Percentiles rank a stretch among this genome's conserved stretches.
phyloP scores from a whole-genome alignment of 2,797 vertebrate genomes.

The Semotilus atromaculatus region DNA sequence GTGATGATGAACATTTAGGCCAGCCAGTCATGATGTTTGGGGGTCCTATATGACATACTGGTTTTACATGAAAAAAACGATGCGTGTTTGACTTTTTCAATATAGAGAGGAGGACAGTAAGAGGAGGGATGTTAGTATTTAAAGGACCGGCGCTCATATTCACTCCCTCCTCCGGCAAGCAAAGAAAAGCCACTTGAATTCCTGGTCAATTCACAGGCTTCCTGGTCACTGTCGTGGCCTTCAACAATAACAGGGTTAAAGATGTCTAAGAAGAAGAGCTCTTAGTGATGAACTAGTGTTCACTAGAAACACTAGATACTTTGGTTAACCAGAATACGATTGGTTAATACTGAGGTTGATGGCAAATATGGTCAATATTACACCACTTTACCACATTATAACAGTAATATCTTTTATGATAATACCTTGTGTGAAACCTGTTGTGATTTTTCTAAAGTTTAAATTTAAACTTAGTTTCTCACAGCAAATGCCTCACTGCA shows the following conservation, averaged over 20 bases:
- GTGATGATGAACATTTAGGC: too few species aligned
- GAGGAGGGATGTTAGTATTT: neutral
- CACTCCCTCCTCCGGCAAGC: constrained; percentile 10
- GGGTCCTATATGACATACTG: neutral
- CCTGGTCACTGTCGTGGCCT: constrained; percentile 51
- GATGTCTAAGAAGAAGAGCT: constrained; percentile 39
- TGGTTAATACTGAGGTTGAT: constrained; percentile 14
- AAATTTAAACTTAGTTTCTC: neutral
- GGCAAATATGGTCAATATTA: neutral
- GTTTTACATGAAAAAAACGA: constrained; percentile 43
- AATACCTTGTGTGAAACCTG: too few species aligned
- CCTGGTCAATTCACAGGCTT: constrained; percentile 53
- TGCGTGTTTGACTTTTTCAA: constrained; percentile 1
- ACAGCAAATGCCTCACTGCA: too few species aligned
- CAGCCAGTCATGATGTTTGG: too few species aligned
- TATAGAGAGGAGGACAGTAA: constrained; percentile 23
- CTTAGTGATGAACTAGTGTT: constrained; percentile 8
- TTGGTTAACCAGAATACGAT: neutral
- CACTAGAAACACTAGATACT: neutral
- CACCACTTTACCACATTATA: neutral
- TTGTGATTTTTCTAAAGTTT: neutral
- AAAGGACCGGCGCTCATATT: constrained; percentile 1
- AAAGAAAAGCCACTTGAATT: constrained; percentile 41
- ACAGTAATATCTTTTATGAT: neutral
- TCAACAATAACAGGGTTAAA: constrained; percentile 37